Conservation (phyloP, 2,797 vertebrate species). For the Rhadinocentrus ornatus region DNA sequence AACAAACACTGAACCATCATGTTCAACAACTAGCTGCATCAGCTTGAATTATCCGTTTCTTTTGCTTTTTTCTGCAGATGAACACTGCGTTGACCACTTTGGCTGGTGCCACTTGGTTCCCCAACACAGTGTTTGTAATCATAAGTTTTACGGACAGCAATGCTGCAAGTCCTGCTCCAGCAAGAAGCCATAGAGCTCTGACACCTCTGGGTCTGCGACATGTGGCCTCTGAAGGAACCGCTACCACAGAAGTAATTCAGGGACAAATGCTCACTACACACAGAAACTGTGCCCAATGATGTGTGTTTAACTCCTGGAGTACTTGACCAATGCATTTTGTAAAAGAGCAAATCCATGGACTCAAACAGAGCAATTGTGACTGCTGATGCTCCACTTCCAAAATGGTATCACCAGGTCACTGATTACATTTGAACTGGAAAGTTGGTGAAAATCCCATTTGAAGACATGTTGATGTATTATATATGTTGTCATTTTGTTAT, state of each 20-base stretch:
- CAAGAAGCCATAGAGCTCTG: conserved; percentile 80
- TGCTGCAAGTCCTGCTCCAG: conserved; percentile 94
- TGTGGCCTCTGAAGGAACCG: conserved; percentile 5
- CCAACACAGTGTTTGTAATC: conserved; percentile 94
- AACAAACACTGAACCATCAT: background rate
- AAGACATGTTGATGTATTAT: conserved; percentile 48
- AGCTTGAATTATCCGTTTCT: background rate
- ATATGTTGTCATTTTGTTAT: conserved; percentile 48
- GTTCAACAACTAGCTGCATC: background rate
- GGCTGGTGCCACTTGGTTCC: conserved; percentile 96
- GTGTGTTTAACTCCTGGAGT: conserved; percentile 67
- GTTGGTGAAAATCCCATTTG: conserved; percentile 22
- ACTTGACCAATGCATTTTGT: conserved; percentile 68
- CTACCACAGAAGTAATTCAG: background rate
- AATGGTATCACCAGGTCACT: conserved; percentile 21
- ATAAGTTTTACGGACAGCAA: conserved; percentile 96
- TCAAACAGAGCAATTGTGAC: conserved; percentile 30
- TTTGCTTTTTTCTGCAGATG: conserved; percentile 76
- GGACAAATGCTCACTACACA: conserved; percentile 36
- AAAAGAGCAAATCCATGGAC: conserved; percentile 37
- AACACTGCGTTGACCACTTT: conserved; percentile 91
- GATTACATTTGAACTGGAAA: conserved; percentile 55
- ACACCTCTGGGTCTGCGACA: conserved; percentile 14
- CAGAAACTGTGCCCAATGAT: conserved; percentile 31
- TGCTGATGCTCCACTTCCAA: conserved; percentile 49